phyloP scores from a whole-genome alignment of 2,113 vertebrate species.

The Pseudopipra pipra region DNA sequence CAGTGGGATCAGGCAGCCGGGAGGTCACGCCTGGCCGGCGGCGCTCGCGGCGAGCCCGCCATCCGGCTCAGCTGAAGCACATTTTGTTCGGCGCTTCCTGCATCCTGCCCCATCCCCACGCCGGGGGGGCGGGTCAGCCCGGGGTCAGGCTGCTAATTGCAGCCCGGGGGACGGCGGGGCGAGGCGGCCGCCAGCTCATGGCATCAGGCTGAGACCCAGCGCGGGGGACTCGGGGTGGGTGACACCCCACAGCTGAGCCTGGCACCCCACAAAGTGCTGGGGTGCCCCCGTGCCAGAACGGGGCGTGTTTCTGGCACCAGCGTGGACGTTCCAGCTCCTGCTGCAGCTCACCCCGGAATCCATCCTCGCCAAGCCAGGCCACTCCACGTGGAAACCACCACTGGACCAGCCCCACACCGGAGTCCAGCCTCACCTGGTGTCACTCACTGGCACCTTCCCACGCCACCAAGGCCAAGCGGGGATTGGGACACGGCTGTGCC shows the following conservation, averaged over 20 bases:
- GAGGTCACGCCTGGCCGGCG: not conserved
- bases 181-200: not conserved
- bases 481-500: fast-evolving
- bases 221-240: fast-evolving
- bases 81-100: constrained; percentile 38
- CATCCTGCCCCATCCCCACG: not conserved
- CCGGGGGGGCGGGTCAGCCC: not conserved
- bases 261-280: fast-evolving
- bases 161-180: not conserved
- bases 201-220: fast-evolving
- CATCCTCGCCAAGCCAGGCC: not conserved
- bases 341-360: not conserved
- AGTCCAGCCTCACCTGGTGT: not conserved
- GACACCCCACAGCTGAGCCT: fast-evolving
- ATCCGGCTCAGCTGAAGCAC: constrained; percentile 40
- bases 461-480: fast-evolving
- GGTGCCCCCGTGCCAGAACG: not conserved
- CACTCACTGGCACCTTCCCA: not conserved
- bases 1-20: not conserved
- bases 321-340: not conserved
- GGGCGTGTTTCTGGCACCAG: not conserved
- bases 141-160: not conserved
- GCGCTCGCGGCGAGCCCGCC: not conserved
- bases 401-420: not conserved
- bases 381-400: fast-evolving